A percentile compares a stretch with the other conserved stretches of the same genome.
Conservation (phyloP, 2,113 vertebrate genomes). For the Phrynosoma blainvillii region DNA sequence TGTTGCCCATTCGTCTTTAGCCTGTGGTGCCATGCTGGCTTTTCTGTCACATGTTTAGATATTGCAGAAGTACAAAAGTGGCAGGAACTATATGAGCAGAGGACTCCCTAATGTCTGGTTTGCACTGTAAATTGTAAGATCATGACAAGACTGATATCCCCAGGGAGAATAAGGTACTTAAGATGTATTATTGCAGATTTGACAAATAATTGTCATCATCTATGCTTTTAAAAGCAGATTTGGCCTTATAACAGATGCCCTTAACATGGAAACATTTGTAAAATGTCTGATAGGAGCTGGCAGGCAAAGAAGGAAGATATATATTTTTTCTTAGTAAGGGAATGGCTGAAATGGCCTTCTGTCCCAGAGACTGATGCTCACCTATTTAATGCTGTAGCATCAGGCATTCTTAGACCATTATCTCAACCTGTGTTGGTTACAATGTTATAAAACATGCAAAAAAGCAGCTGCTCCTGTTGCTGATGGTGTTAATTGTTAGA, state of each 20-base stretch:
- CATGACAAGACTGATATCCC: background rate
- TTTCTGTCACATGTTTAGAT: background rate
- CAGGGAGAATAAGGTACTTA: background rate
- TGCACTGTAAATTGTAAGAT: background rate
- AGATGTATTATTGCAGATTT: background rate
- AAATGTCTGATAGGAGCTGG: background rate
- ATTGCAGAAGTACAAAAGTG: too few relatives aligned
- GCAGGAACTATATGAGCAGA: background rate
- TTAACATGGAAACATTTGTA: background rate
- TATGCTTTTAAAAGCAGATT: background rate
- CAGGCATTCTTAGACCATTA: background rate
- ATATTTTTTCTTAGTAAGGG: background rate
- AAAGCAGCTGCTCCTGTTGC: too few relatives aligned
- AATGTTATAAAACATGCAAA: too few relatives aligned
- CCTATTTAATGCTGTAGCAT: background rate
- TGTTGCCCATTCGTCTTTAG: background rate
- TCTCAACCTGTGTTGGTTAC: too few relatives aligned
- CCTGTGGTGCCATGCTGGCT: too few relatives aligned
- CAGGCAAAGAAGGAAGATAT: background rate
- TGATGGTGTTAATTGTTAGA: too few relatives aligned
- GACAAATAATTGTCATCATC: background rate
- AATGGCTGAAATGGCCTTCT: slow-evolving; percentile 2
- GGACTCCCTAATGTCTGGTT: background rate
- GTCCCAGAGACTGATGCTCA: background rate
- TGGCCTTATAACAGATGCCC: background rate